Conservation (phyloP, 2,113 vertebrate species). For the Coregonus clupeaformis region DNA sequence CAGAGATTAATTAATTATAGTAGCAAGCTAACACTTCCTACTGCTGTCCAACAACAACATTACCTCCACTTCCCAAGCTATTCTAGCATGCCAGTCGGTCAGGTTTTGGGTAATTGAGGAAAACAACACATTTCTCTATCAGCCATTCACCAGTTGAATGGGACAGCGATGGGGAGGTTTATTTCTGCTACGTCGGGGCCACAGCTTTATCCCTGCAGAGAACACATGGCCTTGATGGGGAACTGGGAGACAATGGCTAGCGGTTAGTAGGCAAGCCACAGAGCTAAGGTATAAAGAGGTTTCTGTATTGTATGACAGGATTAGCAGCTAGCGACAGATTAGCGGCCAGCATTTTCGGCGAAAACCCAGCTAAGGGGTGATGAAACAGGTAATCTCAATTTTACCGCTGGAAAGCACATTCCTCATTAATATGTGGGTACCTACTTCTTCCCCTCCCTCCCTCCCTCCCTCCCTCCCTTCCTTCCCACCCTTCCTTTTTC, state of each 20-base stretch:
- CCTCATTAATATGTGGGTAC: constrained; percentile 45
- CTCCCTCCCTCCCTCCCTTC: constrained; percentile 23
- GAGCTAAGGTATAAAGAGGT: constrained; percentile 8
- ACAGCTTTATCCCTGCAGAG: background rate
- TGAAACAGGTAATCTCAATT: constrained; percentile 48
- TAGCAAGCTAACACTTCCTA: background rate
- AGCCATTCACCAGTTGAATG: background rate
- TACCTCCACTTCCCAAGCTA: no score
- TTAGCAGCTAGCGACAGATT: background rate
- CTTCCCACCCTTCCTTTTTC: constrained; percentile 4
- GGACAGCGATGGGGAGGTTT: background rate
- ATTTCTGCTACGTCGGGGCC: background rate
- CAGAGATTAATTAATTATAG: background rate
- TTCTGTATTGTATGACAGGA: constrained; percentile 10
- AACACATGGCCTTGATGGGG: background rate
- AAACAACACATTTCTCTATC: background rate
- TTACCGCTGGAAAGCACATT: constrained; percentile 29
- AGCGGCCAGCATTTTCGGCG: constrained; percentile 19
- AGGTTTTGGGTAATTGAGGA: background rate
- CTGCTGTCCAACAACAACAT: no score
- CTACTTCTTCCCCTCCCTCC: constrained; percentile 27
- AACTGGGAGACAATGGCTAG: background rate
- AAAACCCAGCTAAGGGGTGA: constrained; percentile 21
- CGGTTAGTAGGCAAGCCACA: constrained; percentile 1
- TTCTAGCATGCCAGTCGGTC: no score